A percentile compares a stretch with the other conserved stretches of the same genome.
phyloP scores from a whole-genome alignment of 2,888 invertebrate genomes.

The Himalopsyche kuldschensis region DNA sequence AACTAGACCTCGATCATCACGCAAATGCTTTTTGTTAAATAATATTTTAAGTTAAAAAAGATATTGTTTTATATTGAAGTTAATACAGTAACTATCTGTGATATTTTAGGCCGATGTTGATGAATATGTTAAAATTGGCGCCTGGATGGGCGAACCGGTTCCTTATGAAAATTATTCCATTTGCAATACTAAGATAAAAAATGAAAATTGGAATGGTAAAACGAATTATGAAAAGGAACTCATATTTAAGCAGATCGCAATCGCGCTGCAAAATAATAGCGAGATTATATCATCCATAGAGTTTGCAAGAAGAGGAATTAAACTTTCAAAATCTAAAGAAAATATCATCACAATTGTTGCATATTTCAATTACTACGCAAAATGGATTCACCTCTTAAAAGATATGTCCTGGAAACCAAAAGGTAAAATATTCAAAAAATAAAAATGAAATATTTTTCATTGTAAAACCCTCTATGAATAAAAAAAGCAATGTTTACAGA shows the following conservation, averaged over 20 bases:
- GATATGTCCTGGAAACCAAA: constrained; percentile 24
- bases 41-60: no score
- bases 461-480: no score
- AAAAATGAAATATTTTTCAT: no score
- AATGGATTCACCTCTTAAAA: constrained; percentile 50
- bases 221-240: background rate
- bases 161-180: background rate
- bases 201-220: background rate
- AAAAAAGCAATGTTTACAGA: no score
- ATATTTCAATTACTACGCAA: constrained; percentile 57
- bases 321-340: constrained; percentile 50
- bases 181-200: background rate
- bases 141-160: constrained; percentile 18
- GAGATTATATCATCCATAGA: constrained; percentile 54
- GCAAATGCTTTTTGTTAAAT: no score
- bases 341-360: constrained; percentile 51
- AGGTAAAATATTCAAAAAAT: constrained; percentile 2
- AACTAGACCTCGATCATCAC: no score
- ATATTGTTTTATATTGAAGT: no score
- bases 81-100: background rate
- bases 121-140: constrained; percentile 32
- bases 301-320: constrained; percentile 50
- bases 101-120: background rate
- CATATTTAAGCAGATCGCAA: constrained; percentile 49
- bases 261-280: constrained; percentile 53